phyloP scores from a whole-genome alignment of 2,113 vertebrate genomes.

The Pitta sordida region DNA sequence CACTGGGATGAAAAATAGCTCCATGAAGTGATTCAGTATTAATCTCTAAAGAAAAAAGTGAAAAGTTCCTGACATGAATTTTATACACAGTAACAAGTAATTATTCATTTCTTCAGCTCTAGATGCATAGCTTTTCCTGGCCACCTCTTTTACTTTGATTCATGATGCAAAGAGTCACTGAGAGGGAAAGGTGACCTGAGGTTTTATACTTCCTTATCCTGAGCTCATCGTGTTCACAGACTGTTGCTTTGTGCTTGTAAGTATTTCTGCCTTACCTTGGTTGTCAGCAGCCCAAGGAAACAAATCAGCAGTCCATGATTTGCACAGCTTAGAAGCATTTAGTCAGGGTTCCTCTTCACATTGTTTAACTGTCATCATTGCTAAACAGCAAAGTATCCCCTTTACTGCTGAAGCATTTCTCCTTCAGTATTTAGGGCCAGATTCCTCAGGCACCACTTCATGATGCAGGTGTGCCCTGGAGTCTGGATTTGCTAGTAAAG shows the following conservation, averaged over 20 bases:
- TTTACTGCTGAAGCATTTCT: not conserved
- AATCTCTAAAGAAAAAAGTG: not conserved
- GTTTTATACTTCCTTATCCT: slow-evolving; percentile 9
- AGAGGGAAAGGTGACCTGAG: slow-evolving; percentile 2
- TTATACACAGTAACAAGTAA: slow-evolving; percentile 4
- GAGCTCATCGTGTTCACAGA: not conserved
- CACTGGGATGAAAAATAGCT: not conserved
- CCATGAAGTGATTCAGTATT: not conserved
- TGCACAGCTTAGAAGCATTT: not conserved
- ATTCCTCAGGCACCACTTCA: not conserved
- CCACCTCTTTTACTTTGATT: not conserved
- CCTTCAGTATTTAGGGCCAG: not conserved
- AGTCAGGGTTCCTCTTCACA: not conserved
- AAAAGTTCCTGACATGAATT: not conserved
- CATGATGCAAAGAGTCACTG: not conserved
- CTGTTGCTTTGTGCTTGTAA: not conserved
- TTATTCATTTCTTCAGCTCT: slow-evolving; percentile 9
- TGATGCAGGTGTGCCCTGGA: rapidly evolving
- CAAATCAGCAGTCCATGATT: not conserved
- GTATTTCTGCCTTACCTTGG: slow-evolving; percentile 9
- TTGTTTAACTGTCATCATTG: not conserved
- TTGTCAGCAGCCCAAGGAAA: not conserved
- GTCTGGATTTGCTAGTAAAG: rapidly evolving
- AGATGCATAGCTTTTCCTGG: not conserved
- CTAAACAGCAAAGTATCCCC: not conserved